Conservation (phyloP, 1,140 invertebrate genomes). For the Phortica variegata region DNA sequence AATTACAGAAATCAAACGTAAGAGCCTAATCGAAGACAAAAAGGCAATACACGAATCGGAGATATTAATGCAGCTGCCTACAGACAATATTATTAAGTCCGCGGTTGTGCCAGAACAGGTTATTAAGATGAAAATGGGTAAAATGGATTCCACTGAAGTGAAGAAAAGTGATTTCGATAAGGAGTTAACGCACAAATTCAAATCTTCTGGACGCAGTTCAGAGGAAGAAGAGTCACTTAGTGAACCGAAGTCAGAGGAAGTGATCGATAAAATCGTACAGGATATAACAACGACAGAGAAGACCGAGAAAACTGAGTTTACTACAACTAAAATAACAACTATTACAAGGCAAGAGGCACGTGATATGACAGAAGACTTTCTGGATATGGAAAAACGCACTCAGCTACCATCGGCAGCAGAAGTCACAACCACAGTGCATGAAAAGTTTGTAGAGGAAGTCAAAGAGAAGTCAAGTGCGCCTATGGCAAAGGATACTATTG, state of each 20-base stretch:
- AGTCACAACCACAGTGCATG: slow-evolving; percentile 28
- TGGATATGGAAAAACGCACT: slow-evolving; percentile 44
- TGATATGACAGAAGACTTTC: slow-evolving; percentile 47
- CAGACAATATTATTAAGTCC: slow-evolving; percentile 56
- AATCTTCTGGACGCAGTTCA: slow-evolving; percentile 44
- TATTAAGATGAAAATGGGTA: slow-evolving; percentile 56
- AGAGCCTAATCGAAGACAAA: slow-evolving; percentile 64
- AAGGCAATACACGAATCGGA: slow-evolving; percentile 62
- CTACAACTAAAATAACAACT: slow-evolving; percentile 26
- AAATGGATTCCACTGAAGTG: slow-evolving; percentile 46
- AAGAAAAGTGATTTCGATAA: slow-evolving; percentile 55
- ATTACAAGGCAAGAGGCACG: slow-evolving; percentile 44
- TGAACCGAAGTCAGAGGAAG: slow-evolving; percentile 15
- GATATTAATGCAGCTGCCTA: slow-evolving; percentile 55
- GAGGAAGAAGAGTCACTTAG: slow-evolving; percentile 41
- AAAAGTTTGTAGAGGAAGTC: slow-evolving; percentile 47
- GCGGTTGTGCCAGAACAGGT: slow-evolving; percentile 49
- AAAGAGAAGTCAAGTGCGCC: slow-evolving; percentile 43
- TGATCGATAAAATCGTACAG: slow-evolving; percentile 43
- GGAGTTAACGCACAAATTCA: slow-evolving; percentile 52
- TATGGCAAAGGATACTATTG: slow-evolving; percentile 31
- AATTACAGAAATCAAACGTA: slow-evolving; percentile 69
- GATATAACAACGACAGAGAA: slow-evolving; percentile 47
- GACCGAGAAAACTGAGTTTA: slow-evolving; percentile 27
- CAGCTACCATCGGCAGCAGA: slow-evolving; percentile 32